Evolutionary conservation across 1,140 invertebrate genomes (phyloP).

Genomic region (Epicauta chinensis): DNA sequence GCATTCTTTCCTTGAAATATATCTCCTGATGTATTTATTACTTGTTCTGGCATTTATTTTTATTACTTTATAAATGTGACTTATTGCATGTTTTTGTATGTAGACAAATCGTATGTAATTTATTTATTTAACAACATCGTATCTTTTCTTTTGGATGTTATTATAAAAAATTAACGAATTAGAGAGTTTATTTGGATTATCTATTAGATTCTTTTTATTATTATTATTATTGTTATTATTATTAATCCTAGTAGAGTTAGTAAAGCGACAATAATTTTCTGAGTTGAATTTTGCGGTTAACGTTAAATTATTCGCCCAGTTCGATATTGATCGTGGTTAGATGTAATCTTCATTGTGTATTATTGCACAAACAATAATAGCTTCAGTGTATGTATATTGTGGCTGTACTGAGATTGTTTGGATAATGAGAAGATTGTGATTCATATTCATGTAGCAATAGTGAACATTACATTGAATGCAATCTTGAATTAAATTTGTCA

Average conservation of each 20-base stretch:
- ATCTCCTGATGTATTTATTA: conserved; percentile 32
- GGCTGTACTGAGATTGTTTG: conserved; percentile 18
- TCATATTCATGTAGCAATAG: conserved; percentile 6
- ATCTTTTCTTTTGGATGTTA: too few species aligned
- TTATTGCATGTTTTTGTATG: background rate
- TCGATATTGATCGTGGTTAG: conserved; percentile 23
- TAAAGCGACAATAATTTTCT: too few species aligned
- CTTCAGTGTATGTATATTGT: conserved; percentile 15
- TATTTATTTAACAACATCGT: too few species aligned
- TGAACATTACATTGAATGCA: too few species aligned
- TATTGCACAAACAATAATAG: conserved; percentile 23
- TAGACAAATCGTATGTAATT: too few species aligned
- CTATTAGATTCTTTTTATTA: too few species aligned
- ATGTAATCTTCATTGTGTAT: conserved; percentile 22
- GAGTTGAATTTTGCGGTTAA: background rate
- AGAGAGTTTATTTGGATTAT: too few species aligned
- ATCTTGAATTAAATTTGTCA: too few species aligned
- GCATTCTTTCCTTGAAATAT: conserved; percentile 20
- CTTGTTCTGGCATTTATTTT: conserved; percentile 9
- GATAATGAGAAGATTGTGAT: conserved; percentile 24
- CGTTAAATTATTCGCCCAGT: conserved; percentile 20
- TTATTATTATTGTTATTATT: too few species aligned
- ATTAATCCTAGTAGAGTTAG: too few species aligned
- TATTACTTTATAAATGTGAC: conserved; percentile 1
- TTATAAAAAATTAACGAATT: too few species aligned